Base-by-base conservation (phyloP, 2,113 vertebrate species). In the Neolamprologus tretocephalus region DNA sequence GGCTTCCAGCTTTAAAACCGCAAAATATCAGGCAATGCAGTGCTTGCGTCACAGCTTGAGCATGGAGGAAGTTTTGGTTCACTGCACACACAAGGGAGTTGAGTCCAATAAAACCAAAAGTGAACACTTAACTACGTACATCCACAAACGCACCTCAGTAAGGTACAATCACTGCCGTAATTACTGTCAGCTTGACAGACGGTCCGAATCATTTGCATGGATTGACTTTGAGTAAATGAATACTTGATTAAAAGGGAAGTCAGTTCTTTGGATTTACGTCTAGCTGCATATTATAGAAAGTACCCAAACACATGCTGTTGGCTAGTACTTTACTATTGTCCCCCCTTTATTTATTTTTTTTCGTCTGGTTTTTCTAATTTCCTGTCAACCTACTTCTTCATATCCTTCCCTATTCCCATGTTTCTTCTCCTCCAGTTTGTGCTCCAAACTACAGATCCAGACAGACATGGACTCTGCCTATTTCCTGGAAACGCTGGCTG, bases 401-500 rank as follows among this genome's bases (percentile, higher is more conserved):
- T 47, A 3, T 33, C 21, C 73, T 31, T 14, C 51, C 26, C 58
- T n/a, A 35, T 23, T 53, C 8, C 6, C 9, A 49, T 40, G 68
- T 21, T 16, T 31, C n/a, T 45, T 53, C 11, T 68, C 47, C 26
- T 61, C 19, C 80, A 97, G 95, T 21, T 90, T 97, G 73, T 97
- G 95, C 78, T 93, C 93, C 83, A 87, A 85, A 73, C 91, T 97
- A 83, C 92, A 96, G 85, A 93, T 79, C 1, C 81, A 86, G 79
- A 93, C 94, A 26, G 66, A 94, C 78, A 95, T 86, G 93, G 94
- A 96, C 61, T 90, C 85, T 78, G 87, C 94, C 45, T 94, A 93
- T 90, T 91, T 95, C 86, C 81, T 96, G 80, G 95, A 97, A 89
- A 92, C 75, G 1, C 86, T 97, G 83, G 95, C 94, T 40, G 95